phyloP scores from a whole-genome alignment of 2,888 invertebrate genomes.

The Erebia ligea region DNA sequence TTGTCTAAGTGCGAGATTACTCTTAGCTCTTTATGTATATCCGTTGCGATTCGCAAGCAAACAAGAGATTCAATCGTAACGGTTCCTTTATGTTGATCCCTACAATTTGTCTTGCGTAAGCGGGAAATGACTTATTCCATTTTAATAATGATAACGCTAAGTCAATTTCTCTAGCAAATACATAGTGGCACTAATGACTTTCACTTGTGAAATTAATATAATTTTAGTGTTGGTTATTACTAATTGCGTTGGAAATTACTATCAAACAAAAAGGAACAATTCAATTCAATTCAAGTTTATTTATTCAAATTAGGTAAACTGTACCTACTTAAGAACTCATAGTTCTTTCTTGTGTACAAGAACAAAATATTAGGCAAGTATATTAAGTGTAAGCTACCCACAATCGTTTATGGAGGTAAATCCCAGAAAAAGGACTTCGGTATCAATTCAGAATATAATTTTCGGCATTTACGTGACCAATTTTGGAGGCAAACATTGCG shows the following conservation, averaged over 20 bases:
- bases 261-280: no score
- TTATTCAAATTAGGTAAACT: no score
- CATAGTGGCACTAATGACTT: no score
- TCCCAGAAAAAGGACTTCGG: constrained; percentile 12
- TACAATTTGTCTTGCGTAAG: constrained; percentile 26
- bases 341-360: no score
- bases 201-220: no score
- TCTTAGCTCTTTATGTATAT: constrained; percentile 21
- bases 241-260: no score
- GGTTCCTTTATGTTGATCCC: constrained; percentile 29
- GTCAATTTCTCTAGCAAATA: not conserved
- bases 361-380: no score
- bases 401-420: not conserved
- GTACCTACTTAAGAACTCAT: no score
- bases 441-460: constrained; percentile 34
- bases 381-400: not conserved
- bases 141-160: constrained; percentile 19
- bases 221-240: no score
- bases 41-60: constrained; percentile 21
- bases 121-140: constrained; percentile 16
- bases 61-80: constrained; percentile 25
- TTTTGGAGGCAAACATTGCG: constrained; percentile 53
- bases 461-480: constrained; percentile 58
- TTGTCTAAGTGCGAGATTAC: constrained; percentile 23
- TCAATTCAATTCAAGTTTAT: no score